Evolutionary conservation across 2,113 vertebrate genomes (phyloP).

Genomic region (Toxostoma redivivum): DNA sequence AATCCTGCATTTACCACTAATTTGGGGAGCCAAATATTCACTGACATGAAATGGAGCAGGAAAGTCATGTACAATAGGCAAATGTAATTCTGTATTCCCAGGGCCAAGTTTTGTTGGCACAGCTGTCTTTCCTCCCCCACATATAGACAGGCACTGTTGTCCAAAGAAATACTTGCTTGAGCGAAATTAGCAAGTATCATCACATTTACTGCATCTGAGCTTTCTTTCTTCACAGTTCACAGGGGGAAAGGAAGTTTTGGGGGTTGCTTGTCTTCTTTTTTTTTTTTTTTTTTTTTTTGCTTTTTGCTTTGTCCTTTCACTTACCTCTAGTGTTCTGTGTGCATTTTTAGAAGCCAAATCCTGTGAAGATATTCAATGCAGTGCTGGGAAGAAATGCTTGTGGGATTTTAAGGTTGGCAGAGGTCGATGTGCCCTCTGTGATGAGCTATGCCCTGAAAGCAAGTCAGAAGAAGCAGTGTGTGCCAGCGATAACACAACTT

Average conservation of each 20-base stretch:
- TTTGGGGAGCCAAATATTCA: background rate
- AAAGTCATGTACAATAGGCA: background rate
- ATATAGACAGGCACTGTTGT: background rate
- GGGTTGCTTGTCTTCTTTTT: background rate
- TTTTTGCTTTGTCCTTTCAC: background rate
- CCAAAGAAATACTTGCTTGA: background rate
- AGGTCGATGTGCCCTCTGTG: constrained; percentile 90
- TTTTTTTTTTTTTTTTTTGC: background rate
- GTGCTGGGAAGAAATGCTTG: constrained; percentile 90
- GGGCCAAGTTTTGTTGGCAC: constrained; percentile 23
- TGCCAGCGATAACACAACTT: constrained; percentile 96
- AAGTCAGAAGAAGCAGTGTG: constrained; percentile 93
- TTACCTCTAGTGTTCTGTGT: constrained; percentile 55
- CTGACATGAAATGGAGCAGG: background rate
- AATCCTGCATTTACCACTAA: background rate
- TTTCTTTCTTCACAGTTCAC: background rate
- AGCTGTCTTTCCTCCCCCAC: background rate
- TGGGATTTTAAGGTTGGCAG: constrained; percentile 93
- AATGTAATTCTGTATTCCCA: constrained; percentile 25
- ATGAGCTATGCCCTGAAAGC: constrained; percentile 88
- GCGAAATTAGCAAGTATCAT: background rate
- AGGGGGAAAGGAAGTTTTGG: background rate
- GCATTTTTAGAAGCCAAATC: constrained; percentile 92
- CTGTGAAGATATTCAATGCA: constrained; percentile 96
- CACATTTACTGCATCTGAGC: background rate